Percentiles rank a stretch among this genome's conserved stretches.
Evolutionary conservation across 2,113 vertebrate genomes (phyloP).

Genomic region (Pholis gunnellus): DNA sequence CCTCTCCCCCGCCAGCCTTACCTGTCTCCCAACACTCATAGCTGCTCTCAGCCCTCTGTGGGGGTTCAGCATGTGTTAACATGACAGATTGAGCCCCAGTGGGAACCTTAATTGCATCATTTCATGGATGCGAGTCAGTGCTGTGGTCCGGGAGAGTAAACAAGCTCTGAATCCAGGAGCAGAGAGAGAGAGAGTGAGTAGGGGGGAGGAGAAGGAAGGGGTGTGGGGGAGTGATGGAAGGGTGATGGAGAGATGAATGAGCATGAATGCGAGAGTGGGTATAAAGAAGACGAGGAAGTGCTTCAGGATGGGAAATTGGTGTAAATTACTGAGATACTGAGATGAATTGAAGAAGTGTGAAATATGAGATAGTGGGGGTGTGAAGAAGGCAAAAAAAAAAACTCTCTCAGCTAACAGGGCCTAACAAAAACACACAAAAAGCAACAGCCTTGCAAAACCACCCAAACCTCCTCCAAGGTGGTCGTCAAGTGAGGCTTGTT

Average conservation of each 20-base stretch:
- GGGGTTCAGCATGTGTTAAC: conserved; percentile 81
- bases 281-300: conserved; percentile 19
- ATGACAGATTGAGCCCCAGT: conserved; percentile 87
- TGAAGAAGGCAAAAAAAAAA: conserved; percentile 11
- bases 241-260: conserved; percentile 18
- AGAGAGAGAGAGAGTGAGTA: conserved; percentile 33
- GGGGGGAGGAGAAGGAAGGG: neutral
- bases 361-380: conserved; percentile 38
- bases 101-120: conserved; percentile 87
- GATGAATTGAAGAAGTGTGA: conserved; percentile 35
- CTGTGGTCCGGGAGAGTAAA: conserved; percentile 76
- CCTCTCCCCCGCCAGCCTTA: conserved; percentile 63
- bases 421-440: conserved; percentile 43
- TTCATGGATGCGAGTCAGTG: conserved; percentile 86
- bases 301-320: conserved; percentile 10
- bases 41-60: conserved; percentile 66
- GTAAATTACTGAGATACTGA: conserved; percentile 8
- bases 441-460: conserved; percentile 43
- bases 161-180: conserved; percentile 75
- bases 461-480: conserved; percentile 63
- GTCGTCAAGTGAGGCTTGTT: conserved; percentile 67
- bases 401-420: neutral
- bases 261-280: conserved; percentile 6
- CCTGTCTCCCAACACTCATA: conserved; percentile 71
- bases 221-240: conserved; percentile 27